These are phyloP conservation scores for Mobula hypostoma DNA, from an alignment of 2,113 vertebrate species.

Conservation along the genomic window DNA sequence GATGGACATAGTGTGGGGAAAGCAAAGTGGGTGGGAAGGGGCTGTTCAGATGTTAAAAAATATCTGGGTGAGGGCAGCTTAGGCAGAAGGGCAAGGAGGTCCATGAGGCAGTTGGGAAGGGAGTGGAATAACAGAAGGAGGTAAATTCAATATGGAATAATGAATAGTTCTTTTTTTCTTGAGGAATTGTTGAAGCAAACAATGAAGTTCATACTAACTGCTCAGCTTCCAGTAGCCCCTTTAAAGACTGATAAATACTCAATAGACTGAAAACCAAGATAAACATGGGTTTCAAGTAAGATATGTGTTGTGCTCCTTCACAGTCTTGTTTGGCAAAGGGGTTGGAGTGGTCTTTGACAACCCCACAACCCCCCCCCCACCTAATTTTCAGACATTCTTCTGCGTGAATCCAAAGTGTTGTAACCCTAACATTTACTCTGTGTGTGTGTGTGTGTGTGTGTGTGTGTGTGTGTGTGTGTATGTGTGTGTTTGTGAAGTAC, in stretches of 20 bases:
- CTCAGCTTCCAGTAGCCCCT: neutral
- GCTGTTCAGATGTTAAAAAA: neutral
- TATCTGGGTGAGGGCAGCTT: neutral
- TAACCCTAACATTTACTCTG: neutral
- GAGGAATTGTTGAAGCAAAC: neutral
- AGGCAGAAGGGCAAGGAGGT: neutral
- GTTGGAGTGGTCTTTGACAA: neutral
- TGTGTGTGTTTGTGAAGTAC: no score
- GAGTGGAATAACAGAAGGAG: neutral
- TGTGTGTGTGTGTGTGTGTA: no score
- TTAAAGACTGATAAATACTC: neutral
- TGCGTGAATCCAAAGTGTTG: neutral
- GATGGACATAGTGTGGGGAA: no score
- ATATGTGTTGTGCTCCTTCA: neutral
- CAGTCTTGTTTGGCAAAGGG: neutral
- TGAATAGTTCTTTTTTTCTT: neutral
- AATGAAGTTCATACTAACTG: neutral
- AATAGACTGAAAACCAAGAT: neutral
- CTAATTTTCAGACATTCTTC: neutral
- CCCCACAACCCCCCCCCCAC: neutral
- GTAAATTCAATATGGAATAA: neutral
- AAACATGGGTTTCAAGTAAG: no score
- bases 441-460: no score
- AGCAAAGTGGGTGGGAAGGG: no score
- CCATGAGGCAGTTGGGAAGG: neutral